These are phyloP conservation scores for Aradus depressus DNA, from an alignment of 2,888 invertebrate species.

Conservation along the genomic window DNA sequence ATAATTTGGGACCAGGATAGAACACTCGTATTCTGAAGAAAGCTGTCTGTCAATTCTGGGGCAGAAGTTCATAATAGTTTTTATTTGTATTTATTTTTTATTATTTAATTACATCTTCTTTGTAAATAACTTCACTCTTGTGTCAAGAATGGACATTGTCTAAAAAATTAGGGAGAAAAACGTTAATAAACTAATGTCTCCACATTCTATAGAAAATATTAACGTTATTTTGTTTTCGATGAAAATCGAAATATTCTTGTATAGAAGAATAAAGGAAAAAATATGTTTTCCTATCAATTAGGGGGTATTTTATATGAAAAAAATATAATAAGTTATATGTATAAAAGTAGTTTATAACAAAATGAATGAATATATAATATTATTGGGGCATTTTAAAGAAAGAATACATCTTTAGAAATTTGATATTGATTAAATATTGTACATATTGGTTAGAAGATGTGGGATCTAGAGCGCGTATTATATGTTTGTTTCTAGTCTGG, in stretches of 20 bases:
- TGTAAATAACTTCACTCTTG: too few species aligned
- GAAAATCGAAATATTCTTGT: too few species aligned
- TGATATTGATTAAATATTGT: constrained; percentile 6
- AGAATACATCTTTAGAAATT: constrained; percentile 1
- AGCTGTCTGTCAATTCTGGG: constrained; percentile 16
- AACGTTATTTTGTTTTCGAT: too few species aligned
- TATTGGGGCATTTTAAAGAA: constrained; percentile 13
- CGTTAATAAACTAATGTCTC: too few species aligned
- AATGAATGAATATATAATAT: constrained; percentile 11
- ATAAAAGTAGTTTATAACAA: background rate
- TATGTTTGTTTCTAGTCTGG: constrained; percentile 6
- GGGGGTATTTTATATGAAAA: constrained; percentile 15
- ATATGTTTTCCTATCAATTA: constrained; percentile 12
- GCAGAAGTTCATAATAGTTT: too few species aligned
- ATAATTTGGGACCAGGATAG: too few species aligned
- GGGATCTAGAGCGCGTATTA: constrained; percentile 5
- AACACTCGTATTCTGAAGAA: too few species aligned
- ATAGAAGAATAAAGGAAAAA: too few species aligned
- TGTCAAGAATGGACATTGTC: too few species aligned
- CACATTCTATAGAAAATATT: too few species aligned
- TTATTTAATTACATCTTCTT: constrained; percentile 13
- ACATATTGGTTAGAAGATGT: constrained; percentile 10
- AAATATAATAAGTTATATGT: constrained; percentile 12
- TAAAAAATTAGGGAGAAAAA: constrained; percentile 8
- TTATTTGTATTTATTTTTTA: too few species aligned